Evolutionary conservation across 2,888 invertebrate genomes (phyloP).

Genomic region (Hedychridium roseum): DNA sequence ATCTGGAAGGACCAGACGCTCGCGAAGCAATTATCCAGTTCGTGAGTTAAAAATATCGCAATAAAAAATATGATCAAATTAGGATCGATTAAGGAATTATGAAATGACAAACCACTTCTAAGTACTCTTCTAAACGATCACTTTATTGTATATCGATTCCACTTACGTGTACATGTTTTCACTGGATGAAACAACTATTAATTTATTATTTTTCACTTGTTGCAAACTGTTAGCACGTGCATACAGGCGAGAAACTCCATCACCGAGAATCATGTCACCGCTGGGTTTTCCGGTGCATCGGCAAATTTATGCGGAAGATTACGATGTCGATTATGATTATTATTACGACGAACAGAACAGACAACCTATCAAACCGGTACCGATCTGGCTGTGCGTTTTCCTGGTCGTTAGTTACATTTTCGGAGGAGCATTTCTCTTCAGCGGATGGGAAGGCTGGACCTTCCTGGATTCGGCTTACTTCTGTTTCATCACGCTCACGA

Average conservation of each 20-base stretch:
- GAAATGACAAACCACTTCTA: no score
- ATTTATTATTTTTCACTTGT: background rate
- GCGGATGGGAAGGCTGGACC: constrained; percentile 86
- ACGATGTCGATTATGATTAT: constrained; percentile 70
- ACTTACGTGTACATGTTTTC: no score
- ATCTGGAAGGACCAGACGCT: constrained; percentile 25
- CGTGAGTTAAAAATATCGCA: constrained; percentile 20
- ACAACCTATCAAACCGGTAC: constrained; percentile 75
- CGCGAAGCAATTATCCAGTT: constrained; percentile 34
- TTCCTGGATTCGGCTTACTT: constrained; percentile 91
- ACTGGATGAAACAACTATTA: no score
- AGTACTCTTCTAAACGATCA: no score
- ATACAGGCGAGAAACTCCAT: constrained; percentile 54
- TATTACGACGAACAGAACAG: constrained; percentile 62
- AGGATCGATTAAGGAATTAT: background rate
- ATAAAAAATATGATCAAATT: background rate
- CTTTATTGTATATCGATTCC: no score
- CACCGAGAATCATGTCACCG: constrained; percentile 75
- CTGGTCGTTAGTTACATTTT: constrained; percentile 89
- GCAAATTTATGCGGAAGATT: constrained; percentile 69
- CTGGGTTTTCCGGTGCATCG: constrained; percentile 73
- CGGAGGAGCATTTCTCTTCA: constrained; percentile 87
- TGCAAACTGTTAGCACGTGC: constrained; percentile 49
- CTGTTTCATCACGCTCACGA: constrained; percentile 92
- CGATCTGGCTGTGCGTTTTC: constrained; percentile 89